Conservation (phyloP, 2,797 vertebrate genomes). For the Gobionotothen gibberifrons region DNA sequence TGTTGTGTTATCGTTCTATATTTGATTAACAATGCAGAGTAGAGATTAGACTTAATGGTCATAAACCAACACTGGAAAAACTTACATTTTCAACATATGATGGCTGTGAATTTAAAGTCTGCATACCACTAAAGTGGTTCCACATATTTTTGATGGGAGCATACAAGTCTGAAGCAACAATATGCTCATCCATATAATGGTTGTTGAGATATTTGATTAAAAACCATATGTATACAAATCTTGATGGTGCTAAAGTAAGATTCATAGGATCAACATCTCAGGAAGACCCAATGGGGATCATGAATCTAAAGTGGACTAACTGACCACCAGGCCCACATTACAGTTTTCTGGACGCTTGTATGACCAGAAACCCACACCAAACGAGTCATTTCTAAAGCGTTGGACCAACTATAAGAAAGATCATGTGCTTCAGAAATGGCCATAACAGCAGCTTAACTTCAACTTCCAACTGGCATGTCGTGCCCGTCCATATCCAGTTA, state of each 20-base stretch:
- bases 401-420: not conserved
- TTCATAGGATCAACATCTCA: not conserved
- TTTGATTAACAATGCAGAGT: too few species aligned
- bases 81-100: too few species aligned
- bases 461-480: constrained; percentile 34
- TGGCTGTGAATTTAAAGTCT: not conserved
- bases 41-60: too few species aligned
- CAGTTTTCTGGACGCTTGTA: not conserved
- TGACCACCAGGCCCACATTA: not conserved
- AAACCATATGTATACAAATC: not conserved
- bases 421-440: not conserved
- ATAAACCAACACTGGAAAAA: too few species aligned
- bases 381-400: not conserved
- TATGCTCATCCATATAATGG: not conserved
- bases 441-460: constrained; percentile 17
- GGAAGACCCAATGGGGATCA: not conserved
- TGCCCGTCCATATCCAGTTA: constrained; percentile 49
- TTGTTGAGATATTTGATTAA: not conserved
- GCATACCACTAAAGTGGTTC: not conserved
- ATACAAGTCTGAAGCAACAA: not conserved
- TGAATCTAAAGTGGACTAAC: not conserved
- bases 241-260: not conserved
- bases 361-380: not conserved
- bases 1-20: too few species aligned
- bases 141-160: not conserved